Conservation (phyloP, 2,797 vertebrate genomes). For the Malacoraja senta region DNA sequence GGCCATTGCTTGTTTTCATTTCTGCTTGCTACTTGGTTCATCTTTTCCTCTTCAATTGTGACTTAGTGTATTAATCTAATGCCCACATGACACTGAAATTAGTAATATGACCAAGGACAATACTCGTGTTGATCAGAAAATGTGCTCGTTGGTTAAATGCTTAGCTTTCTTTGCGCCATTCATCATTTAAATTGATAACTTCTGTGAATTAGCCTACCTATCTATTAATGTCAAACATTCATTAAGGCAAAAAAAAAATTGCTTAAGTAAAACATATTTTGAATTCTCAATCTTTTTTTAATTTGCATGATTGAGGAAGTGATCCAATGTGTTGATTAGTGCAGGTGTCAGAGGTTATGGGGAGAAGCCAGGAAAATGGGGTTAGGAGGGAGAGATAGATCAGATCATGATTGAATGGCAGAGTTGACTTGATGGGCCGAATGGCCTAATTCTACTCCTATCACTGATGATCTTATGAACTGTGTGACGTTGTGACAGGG, state of each 20-base stretch:
- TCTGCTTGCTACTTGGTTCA: not conserved
- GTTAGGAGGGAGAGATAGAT: no score
- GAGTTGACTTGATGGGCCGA: no score
- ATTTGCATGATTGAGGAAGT: not conserved
- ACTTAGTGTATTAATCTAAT: not conserved
- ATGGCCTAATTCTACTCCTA: no score
- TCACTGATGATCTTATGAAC: not conserved
- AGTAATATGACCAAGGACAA: not conserved
- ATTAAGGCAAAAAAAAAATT: not conserved
- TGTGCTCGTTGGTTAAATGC: not conserved
- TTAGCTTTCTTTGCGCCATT: not conserved
- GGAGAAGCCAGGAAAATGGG: no score
- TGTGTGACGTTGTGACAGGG: not conserved
- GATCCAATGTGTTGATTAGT: not conserved
- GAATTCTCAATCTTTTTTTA: not conserved
- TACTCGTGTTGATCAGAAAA: not conserved
- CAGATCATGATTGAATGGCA: no score
- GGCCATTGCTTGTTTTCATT: not conserved
- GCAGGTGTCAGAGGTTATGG: no score
- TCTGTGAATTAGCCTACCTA: not conserved
- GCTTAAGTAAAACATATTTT: not conserved
- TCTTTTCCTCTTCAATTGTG: not conserved
- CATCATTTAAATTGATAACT: conserved; percentile 1
- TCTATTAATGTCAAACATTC: not conserved
- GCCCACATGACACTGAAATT: not conserved